Evolutionary conservation across 2,113 vertebrate species (phyloP).

Genomic region (Glareola pratincola): DNA sequence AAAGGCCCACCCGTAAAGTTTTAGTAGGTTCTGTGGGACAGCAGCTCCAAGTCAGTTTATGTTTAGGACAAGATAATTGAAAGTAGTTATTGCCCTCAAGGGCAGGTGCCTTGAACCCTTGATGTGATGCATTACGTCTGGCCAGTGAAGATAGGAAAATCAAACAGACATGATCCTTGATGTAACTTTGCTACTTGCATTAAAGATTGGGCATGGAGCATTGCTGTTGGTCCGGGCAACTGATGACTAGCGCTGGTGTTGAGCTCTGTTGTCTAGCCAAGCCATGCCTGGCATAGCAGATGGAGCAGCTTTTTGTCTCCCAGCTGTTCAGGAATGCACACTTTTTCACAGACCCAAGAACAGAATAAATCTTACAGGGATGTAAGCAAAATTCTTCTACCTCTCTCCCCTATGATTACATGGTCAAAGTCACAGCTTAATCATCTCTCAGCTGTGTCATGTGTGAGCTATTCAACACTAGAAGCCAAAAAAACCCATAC

Average conservation of each 20-base stretch:
- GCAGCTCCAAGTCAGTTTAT: not conserved
- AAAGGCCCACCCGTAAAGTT: not conserved
- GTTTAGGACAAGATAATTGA: not conserved
- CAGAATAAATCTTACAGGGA: not conserved
- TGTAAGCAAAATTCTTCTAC: not conserved
- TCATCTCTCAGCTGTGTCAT: not conserved
- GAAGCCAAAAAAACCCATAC: not conserved
- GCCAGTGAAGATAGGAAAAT: not conserved
- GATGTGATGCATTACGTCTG: not conserved
- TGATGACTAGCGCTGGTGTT: not conserved
- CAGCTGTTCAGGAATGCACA: not conserved
- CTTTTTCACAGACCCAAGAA: not conserved
- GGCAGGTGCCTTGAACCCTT: not conserved
- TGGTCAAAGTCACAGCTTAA: not conserved
- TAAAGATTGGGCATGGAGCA: not conserved
- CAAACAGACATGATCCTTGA: not conserved
- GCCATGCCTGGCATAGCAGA: not conserved
- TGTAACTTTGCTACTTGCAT: not conserved
- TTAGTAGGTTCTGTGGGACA: not conserved
- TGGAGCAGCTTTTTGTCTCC: not conserved
- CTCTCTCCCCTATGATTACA: not conserved
- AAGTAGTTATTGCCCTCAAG: not conserved
- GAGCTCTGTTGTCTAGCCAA: not conserved
- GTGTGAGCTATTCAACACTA: not conserved
- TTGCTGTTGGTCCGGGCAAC: not conserved